Evolutionary conservation across 2,888 invertebrate genomes (phyloP).

Genomic region (Eupsilia transversa): DNA sequence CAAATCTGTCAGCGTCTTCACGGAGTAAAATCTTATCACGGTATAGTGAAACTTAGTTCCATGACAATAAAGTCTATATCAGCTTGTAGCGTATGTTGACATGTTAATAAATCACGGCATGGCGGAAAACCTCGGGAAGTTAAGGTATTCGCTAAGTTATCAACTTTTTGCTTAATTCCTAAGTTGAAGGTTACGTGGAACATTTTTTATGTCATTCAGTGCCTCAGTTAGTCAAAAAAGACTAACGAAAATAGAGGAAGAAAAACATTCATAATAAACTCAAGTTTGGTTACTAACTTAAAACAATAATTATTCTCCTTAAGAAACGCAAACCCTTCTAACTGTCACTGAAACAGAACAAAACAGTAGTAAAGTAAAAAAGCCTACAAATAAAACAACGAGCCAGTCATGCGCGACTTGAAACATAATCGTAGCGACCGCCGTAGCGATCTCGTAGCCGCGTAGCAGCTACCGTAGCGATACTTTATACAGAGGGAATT

Average conservation of each 20-base stretch:
- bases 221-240: not conserved
- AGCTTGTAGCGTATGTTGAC: constrained; percentile 13
- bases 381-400: constrained; percentile 27
- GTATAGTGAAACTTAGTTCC: not conserved
- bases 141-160: constrained; percentile 50
- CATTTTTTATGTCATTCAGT: constrained; percentile 11
- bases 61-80: not conserved
- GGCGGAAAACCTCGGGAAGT: constrained; percentile 43
- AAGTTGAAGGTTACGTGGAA: constrained; percentile 14
- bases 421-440: constrained; percentile 43
- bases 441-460: constrained; percentile 63
- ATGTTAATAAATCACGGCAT: constrained; percentile 57
- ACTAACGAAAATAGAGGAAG: not conserved
- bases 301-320: constrained; percentile 7
- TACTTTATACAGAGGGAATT: constrained; percentile 10
- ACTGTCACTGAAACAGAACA: constrained; percentile 2
- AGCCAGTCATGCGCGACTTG: constrained; percentile 30
- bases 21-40: not conserved
- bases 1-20: constrained; percentile 41
- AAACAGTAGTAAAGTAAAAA: constrained; percentile 25
- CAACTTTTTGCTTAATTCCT: constrained; percentile 34
- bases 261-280: not conserved
- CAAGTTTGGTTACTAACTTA: not conserved
- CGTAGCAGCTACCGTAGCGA: constrained; percentile 51
- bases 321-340: not conserved